These are phyloP conservation scores for Drosophila recens DNA, from an alignment of 2,888 invertebrate genomes.

Conservation along the genomic window DNA sequence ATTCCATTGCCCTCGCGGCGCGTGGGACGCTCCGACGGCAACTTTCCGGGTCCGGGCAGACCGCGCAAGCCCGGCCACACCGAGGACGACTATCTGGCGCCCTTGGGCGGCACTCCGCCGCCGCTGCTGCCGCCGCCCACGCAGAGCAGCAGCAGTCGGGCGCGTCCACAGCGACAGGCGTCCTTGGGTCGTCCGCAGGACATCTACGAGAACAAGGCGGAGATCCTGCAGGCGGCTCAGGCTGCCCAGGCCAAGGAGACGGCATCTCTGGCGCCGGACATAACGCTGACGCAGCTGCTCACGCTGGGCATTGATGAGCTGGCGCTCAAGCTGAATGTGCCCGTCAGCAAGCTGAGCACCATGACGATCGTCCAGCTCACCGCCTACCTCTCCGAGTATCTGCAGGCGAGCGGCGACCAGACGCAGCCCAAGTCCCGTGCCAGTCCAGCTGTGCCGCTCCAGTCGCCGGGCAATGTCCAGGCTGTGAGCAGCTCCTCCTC, in stretches of 20 bases:
- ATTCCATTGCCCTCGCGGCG: slow-evolving; percentile 88
- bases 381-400: slow-evolving; percentile 89
- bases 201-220: slow-evolving; percentile 84
- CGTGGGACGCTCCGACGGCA: slow-evolving; percentile 86
- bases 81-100: slow-evolving; percentile 90
- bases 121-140: slow-evolving; percentile 86
- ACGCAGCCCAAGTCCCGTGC: slow-evolving; percentile 71
- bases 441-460: slow-evolving; percentile 36
- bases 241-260: slow-evolving; percentile 55
- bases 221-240: slow-evolving; percentile 80
- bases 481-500: slow-evolving; percentile 15
- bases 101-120: slow-evolving; percentile 85
- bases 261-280: slow-evolving; percentile 86
- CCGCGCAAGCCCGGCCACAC: slow-evolving; percentile 87
- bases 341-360: slow-evolving; percentile 91
- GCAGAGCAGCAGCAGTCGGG: slow-evolving; percentile 66
- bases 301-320: slow-evolving; percentile 93
- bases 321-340: slow-evolving; percentile 91
- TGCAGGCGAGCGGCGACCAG: slow-evolving; percentile 85
- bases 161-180: slow-evolving; percentile 79
- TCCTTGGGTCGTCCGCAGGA: slow-evolving; percentile 76
- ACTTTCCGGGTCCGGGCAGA: slow-evolving; percentile 86
- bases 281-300: slow-evolving; percentile 93
- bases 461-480: slow-evolving; percentile 23
- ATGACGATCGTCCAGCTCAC: slow-evolving; percentile 95